These are phyloP conservation scores for Siderastrea siderea DNA, from an alignment of 92 coral and sea anemone genomes.

Conservation along the genomic window DNA sequence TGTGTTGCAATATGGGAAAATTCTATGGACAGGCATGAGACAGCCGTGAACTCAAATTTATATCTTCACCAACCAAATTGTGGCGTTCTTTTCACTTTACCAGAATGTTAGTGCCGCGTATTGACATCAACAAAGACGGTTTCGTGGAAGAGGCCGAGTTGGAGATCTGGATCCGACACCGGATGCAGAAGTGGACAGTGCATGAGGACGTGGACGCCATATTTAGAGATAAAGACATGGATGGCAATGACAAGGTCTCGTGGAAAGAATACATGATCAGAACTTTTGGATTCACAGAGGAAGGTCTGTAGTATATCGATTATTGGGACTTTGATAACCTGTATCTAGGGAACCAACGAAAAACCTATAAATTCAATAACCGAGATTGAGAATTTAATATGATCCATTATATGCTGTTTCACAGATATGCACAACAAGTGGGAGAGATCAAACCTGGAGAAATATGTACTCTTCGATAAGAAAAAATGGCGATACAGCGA, in stretches of 20 bases:
- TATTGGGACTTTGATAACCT: no score
- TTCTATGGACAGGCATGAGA: no score
- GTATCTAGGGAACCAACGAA: no score
- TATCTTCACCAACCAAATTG: no score
- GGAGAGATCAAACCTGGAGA: slow-evolving; percentile 83
- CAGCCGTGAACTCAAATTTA: no score
- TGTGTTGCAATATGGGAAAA: no score
- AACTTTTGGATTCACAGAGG: slow-evolving; percentile 88
- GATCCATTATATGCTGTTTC: background rate
- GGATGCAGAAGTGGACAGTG: slow-evolving; percentile 95
- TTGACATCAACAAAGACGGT: slow-evolving; percentile 96
- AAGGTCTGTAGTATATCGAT: slow-evolving; percentile 58
- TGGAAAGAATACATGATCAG: slow-evolving; percentile 94
- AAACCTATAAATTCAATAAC: no score
- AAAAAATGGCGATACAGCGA: slow-evolving; percentile 95
- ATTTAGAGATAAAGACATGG: slow-evolving; percentile 88
- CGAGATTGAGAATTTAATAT: no score
- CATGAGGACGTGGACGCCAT: slow-evolving; percentile 93
- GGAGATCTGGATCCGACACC: slow-evolving; percentile 97
- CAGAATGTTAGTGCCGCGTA: slow-evolving; percentile 95
- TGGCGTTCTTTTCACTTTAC: background rate
- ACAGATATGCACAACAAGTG: slow-evolving; percentile 87
- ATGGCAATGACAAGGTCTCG: slow-evolving; percentile 83
- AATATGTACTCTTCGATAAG: slow-evolving; percentile 83
- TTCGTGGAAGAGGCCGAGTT: slow-evolving; percentile 92